A percentile compares a stretch with the other conserved stretches of the same genome.
Conservation (phyloP, 2,113 vertebrate species). For the Prietella phreatophila region DNA sequence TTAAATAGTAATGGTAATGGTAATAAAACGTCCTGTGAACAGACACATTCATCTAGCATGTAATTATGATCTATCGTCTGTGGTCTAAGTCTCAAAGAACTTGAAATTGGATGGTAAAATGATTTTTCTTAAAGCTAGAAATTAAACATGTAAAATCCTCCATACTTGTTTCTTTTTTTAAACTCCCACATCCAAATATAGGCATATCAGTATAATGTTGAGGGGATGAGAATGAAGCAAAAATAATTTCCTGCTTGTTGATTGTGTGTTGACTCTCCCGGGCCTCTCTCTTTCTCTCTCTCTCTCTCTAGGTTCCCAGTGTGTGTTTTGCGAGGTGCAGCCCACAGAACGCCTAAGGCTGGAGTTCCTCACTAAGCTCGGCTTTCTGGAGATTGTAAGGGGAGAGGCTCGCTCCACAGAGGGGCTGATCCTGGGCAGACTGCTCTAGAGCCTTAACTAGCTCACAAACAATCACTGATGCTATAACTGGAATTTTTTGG, state of each 20-base stretch:
- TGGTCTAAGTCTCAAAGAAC: not conserved
- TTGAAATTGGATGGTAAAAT: not conserved
- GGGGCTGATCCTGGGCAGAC: conserved; percentile 74
- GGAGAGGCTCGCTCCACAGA: conserved; percentile 70
- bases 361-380: conserved; percentile 80
- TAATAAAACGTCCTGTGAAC: not conserved
- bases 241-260: not conserved
- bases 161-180: not conserved
- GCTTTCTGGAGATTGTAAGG: conserved; percentile 79
- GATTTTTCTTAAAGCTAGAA: not conserved
- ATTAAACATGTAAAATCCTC: not conserved
- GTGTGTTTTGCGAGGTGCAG: conserved; percentile 82
- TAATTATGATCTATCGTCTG: not conserved
- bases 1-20: not conserved
- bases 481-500: conserved; percentile 3
- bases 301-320: conserved; percentile 71
- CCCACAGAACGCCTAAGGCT: conserved; percentile 72
- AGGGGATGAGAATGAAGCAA: not conserved
- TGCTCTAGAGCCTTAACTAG: conserved; percentile 67
- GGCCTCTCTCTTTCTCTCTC: not conserved
- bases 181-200: not conserved
- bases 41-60: not conserved
- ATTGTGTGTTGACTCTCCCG: not conserved
- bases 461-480: not conserved
- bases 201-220: not conserved